These are phyloP conservation scores for Anabas testudineus DNA, from an alignment of 2,797 vertebrate genomes.

Conservation along the genomic window DNA sequence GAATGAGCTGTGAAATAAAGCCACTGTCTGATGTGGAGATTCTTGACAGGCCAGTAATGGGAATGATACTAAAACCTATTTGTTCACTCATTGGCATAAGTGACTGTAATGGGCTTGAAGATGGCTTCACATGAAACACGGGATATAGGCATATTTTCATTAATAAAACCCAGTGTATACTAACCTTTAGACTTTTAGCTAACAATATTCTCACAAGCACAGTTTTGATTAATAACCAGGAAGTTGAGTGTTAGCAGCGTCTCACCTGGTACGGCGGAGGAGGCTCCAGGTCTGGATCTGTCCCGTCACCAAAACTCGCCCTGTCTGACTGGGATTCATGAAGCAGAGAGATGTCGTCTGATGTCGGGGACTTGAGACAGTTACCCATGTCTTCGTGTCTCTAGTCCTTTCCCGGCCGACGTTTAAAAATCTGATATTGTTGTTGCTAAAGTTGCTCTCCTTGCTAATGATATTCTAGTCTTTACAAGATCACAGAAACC, in stretches of 20 bases:
- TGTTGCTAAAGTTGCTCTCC: constrained; percentile 61
- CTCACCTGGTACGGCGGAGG: constrained; percentile 95
- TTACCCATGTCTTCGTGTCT: constrained; percentile 90
- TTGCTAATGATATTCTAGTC: constrained; percentile 46
- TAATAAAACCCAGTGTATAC: background rate
- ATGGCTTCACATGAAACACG: background rate
- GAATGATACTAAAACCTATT: background rate
- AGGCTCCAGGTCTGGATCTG: constrained; percentile 92
- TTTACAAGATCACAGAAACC: constrained; percentile 21
- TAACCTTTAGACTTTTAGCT: background rate
- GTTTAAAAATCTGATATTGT: constrained; percentile 12
- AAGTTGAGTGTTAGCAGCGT: background rate
- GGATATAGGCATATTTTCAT: background rate
- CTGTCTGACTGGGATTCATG: constrained; percentile 95
- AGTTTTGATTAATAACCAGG: background rate
- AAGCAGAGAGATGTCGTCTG: constrained; percentile 95
- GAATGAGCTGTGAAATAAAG: background rate
- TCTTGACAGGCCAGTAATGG: constrained; percentile 6
- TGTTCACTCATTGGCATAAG: constrained; percentile 16
- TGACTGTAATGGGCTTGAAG: background rate
- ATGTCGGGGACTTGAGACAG: constrained; percentile 95
- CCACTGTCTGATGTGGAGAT: background rate
- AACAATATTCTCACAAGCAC: background rate
- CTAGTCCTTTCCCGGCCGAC: constrained; percentile 30
- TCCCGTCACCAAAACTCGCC: constrained; percentile 92